Percentiles rank a stretch among this genome's conserved stretches.
phyloP scores from a whole-genome alignment of 2,797 vertebrate genomes.

The Sternarchorhynchus goeldii region DNA sequence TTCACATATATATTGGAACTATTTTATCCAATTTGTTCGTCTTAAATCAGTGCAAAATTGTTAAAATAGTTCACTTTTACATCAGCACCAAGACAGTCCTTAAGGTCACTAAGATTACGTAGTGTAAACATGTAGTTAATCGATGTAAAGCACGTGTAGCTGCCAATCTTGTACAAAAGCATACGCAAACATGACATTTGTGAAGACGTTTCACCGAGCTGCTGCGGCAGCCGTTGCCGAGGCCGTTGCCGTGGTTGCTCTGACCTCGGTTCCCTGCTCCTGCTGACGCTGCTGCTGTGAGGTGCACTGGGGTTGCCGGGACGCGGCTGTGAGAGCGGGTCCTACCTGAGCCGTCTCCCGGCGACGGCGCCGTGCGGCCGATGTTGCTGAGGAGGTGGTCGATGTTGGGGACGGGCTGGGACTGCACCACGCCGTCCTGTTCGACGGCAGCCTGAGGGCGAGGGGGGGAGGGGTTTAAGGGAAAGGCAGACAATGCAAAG shows the following conservation, averaged over 20 bases:
- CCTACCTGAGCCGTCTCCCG: slow-evolving; percentile 97
- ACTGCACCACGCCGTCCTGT: slow-evolving; percentile 93
- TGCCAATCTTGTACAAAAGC: slow-evolving; percentile 28
- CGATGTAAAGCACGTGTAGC: slow-evolving; percentile 51
- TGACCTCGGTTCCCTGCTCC: background rate
- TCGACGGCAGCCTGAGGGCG: slow-evolving; percentile 84
- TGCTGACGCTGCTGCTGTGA: background rate
- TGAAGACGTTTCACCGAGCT: slow-evolving; percentile 17
- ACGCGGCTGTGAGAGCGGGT: slow-evolving; percentile 52
- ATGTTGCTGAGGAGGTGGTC: slow-evolving; percentile 99
- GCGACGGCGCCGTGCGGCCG: slow-evolving; percentile 86
- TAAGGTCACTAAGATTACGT: slow-evolving; percentile 48
- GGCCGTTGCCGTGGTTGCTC: background rate
- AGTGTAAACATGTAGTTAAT: slow-evolving; percentile 56
- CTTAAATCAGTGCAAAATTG: slow-evolving; percentile 60
- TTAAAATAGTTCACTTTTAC: slow-evolving; percentile 68
- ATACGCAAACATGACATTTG: slow-evolving; percentile 44
- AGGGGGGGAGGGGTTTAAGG: background rate
- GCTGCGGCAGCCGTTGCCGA: background rate
- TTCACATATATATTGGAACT: slow-evolving; percentile 58
- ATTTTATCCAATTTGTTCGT: slow-evolving; percentile 62
- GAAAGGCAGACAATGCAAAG: background rate
- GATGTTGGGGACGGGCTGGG: slow-evolving; percentile 98
- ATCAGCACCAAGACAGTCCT: slow-evolving; percentile 58
- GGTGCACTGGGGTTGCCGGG: slow-evolving; percentile 60